Conservation (phyloP, 2,888 invertebrate species). For the Watsonalla binaria region DNA sequence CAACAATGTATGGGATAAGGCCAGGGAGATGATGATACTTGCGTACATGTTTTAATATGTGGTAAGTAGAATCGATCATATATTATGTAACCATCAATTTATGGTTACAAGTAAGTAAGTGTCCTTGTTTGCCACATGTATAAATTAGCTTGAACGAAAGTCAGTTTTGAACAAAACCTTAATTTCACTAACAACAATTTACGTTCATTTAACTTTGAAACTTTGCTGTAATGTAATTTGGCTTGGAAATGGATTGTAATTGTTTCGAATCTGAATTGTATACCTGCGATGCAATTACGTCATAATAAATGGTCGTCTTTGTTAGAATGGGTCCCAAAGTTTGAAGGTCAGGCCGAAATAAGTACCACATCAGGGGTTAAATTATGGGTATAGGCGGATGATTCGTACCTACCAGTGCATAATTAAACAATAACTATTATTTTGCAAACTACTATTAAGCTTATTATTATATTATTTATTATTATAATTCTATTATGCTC, state of each 20-base stretch:
- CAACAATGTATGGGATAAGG: no score
- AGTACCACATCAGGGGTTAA: slow-evolving; percentile 10
- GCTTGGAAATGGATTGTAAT: slow-evolving; percentile 32
- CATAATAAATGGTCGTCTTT: slow-evolving; percentile 23
- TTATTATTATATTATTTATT: no score
- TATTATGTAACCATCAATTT: no score
- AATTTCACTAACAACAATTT: background rate
- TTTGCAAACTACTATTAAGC: no score
- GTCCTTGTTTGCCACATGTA: no score
- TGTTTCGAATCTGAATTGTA: slow-evolving; percentile 12
- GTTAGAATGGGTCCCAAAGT: slow-evolving; percentile 34
- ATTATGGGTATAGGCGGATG: background rate
- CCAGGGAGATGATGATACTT: no score
- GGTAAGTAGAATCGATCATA: no score
- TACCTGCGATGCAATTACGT: slow-evolving; percentile 26
- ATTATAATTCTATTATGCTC: no score
- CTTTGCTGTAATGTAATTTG: slow-evolving; percentile 19
- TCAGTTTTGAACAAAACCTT: background rate
- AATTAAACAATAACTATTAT: no score
- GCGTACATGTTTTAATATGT: no score
- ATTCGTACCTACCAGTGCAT: background rate
- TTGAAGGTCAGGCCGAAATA: slow-evolving; percentile 23
- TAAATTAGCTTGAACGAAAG: no score
- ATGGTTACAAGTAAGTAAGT: no score
- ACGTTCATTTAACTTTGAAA: slow-evolving; percentile 1